Percentiles rank a stretch among this genome's conserved stretches.
Conservation (phyloP, 2,888 invertebrate genomes). For the Theretra japonica region DNA sequence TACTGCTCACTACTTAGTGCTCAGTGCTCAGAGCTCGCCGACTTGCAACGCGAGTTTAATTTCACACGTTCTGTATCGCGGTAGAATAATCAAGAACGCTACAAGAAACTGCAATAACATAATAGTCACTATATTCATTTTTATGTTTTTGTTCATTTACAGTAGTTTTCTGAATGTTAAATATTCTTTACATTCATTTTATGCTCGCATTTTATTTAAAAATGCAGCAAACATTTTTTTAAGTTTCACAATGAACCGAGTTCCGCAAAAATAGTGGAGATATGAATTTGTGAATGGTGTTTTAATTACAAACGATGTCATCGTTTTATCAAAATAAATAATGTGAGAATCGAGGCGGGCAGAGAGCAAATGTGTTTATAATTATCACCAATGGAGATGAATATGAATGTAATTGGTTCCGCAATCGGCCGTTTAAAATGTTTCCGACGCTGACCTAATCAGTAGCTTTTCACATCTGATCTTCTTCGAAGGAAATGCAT, state of each 20-base stretch:
- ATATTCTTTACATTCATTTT: neutral
- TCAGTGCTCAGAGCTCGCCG: neutral
- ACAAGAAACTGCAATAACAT: neutral
- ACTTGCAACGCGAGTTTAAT: neutral
- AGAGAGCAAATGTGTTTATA: slow-evolving; percentile 63
- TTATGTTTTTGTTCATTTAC: neutral
- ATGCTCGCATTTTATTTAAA: neutral
- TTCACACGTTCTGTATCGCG: neutral
- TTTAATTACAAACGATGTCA: slow-evolving; percentile 44
- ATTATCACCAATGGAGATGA: slow-evolving; percentile 56
- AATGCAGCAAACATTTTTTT: neutral
- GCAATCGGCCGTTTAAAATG: slow-evolving; percentile 49
- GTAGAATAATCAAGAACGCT: neutral
- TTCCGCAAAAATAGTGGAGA: neutral
- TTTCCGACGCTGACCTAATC: slow-evolving; percentile 1
- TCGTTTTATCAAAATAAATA: slow-evolving; percentile 49
- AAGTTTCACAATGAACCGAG: neutral
- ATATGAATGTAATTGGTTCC: slow-evolving; percentile 61
- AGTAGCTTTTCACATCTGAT: neutral
- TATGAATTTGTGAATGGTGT: slow-evolving; percentile 29
- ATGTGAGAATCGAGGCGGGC: slow-evolving; percentile 45
- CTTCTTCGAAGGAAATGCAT: neutral
- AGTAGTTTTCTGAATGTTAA: neutral
- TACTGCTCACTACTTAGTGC: neutral
- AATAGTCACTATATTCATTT: neutral